Conservation (phyloP, 2,888 invertebrate species). For the Lampropteryx suffumata region DNA sequence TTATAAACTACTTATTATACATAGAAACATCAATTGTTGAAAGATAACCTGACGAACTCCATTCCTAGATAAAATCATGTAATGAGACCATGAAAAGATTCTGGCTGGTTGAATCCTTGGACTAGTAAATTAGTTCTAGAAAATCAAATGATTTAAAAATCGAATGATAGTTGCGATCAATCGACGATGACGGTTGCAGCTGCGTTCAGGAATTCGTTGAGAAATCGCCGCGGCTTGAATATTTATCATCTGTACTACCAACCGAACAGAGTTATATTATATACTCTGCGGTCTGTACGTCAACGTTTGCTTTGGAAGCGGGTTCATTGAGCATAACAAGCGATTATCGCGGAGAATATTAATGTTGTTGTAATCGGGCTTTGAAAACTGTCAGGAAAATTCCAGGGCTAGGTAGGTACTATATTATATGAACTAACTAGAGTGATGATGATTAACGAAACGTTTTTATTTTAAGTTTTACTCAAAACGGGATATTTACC, state of each 20-base stretch:
- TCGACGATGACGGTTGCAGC: conserved; percentile 72
- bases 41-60: no score
- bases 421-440: no score
- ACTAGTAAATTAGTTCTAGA: background rate
- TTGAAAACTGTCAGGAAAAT: conserved; percentile 3
- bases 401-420: background rate
- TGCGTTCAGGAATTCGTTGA: conserved; percentile 79
- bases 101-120: no score
- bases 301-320: conserved; percentile 38
- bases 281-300: conserved; percentile 27
- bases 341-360: conserved; percentile 27
- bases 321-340: conserved; percentile 36
- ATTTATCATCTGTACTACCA: conserved; percentile 52
- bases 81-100: no score
- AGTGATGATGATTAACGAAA: no score
- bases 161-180: conserved; percentile 56
- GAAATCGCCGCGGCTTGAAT: conserved; percentile 76
- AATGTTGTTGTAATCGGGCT: conserved; percentile 14
- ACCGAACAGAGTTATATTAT: conserved; percentile 1
- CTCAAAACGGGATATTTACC: no score
- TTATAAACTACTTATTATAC: no score
- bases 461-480: background rate
- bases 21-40: no score
- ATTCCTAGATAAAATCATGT: no score
- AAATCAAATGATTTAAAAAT: conserved; percentile 55